Evolutionary conservation across 1,140 invertebrate genomes (phyloP).

Genomic region (Drosophila pandora): DNA sequence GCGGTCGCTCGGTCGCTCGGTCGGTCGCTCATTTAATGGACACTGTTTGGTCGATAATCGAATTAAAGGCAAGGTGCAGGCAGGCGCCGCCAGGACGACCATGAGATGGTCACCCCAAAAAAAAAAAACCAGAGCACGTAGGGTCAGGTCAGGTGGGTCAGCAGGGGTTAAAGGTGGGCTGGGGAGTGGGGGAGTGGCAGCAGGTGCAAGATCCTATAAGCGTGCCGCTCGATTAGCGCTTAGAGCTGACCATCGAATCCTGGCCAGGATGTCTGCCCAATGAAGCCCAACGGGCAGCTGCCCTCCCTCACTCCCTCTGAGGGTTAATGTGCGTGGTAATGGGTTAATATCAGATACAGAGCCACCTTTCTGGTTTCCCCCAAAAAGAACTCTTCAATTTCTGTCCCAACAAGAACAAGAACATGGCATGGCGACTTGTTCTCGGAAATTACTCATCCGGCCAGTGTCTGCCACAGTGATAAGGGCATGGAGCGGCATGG

Average conservation of each 20-base stretch:
- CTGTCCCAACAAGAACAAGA: not conserved
- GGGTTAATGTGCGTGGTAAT: not conserved
- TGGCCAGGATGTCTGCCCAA: conserved; percentile 15
- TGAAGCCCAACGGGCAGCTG: conserved; percentile 35
- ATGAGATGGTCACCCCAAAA: conserved; percentile 35
- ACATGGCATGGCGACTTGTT: conserved; percentile 60
- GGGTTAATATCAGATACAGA: not conserved
- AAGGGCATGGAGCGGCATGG: conserved; percentile 32
- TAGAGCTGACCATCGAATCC: conserved; percentile 50
- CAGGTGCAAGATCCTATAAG: conserved; percentile 8
- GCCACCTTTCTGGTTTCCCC: not conserved
- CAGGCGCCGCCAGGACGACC: conserved; percentile 43
- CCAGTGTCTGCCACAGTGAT: conserved; percentile 32
- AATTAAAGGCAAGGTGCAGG: conserved; percentile 64
- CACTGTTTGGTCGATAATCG: conserved; percentile 84
- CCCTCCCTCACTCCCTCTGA: too few species aligned
- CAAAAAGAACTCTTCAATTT: too few species aligned
- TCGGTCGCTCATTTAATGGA: conserved; percentile 77
- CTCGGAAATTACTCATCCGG: conserved; percentile 74
- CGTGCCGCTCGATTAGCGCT: conserved; percentile 65
- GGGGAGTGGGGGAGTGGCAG: conserved; percentile 40
- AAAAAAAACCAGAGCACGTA: not conserved
- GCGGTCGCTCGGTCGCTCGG: conserved; percentile 37
- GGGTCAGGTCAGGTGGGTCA: conserved; percentile 11
- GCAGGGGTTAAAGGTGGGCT: conserved; percentile 10